phyloP scores from a whole-genome alignment of 2,888 invertebrate species.

The Eilema sororculum region DNA sequence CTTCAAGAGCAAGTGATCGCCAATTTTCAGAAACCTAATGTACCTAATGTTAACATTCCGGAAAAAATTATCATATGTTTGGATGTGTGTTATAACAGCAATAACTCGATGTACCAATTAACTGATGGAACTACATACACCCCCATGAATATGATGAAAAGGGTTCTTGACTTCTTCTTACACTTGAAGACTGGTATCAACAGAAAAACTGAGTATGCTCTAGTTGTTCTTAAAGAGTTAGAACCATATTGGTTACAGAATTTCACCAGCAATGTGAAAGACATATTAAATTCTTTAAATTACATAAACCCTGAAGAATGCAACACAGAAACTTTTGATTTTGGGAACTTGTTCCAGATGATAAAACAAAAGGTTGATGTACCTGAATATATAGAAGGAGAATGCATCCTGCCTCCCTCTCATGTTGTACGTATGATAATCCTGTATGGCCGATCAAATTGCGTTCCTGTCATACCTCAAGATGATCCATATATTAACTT shows the following conservation, averaged over 20 bases:
- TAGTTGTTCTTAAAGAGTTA: constrained; percentile 86
- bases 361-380: constrained; percentile 83
- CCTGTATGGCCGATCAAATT: constrained; percentile 90
- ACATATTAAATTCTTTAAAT: constrained; percentile 86
- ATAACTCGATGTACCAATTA: constrained; percentile 82
- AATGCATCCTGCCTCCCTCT: constrained; percentile 83
- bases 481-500: constrained; percentile 77
- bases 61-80: constrained; percentile 89
- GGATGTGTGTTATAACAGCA: constrained; percentile 87
- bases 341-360: constrained; percentile 85
- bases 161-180: constrained; percentile 88
- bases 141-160: constrained; percentile 88
- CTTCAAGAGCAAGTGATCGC: constrained; percentile 75
- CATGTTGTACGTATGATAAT: constrained; percentile 89
- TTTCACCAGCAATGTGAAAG: constrained; percentile 88
- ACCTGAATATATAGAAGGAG: constrained; percentile 76
- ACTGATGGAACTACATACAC: constrained; percentile 85
- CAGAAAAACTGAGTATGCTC: constrained; percentile 88
- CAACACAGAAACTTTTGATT: constrained; percentile 84
- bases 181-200: constrained; percentile 88
- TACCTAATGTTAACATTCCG: constrained; percentile 85
- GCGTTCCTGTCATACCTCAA: constrained; percentile 86
- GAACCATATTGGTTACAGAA: constrained; percentile 86
- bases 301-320: constrained; percentile 84
- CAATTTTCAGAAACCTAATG: constrained; percentile 78